phyloP scores from a whole-genome alignment of 2,797 vertebrate genomes.

The Onychomys leucogaster region DNA sequence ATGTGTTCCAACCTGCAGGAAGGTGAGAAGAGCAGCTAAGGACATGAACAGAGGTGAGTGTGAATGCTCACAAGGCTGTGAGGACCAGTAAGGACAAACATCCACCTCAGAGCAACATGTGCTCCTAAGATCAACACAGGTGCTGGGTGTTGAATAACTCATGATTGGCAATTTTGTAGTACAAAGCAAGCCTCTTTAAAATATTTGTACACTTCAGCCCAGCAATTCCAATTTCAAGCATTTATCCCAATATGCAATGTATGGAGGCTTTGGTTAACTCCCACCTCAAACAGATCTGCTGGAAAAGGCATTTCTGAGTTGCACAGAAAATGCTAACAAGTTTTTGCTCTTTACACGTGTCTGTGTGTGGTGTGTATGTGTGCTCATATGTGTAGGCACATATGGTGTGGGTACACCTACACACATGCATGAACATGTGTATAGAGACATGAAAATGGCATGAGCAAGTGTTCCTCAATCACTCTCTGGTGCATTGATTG shows the following conservation, averaged over 20 bases:
- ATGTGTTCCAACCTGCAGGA: background rate
- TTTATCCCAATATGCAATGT: background rate
- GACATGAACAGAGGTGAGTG: background rate
- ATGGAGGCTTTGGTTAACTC: background rate
- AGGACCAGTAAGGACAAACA: background rate
- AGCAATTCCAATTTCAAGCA: constrained; percentile 35
- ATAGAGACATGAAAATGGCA: no score
- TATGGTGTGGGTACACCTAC: background rate
- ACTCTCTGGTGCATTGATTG: no score
- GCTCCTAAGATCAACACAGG: background rate
- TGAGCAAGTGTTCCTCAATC: no score
- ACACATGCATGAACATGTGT: background rate
- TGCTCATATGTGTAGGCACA: background rate
- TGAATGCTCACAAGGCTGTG: background rate
- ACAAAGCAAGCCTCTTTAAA: constrained; percentile 49
- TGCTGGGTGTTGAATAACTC: constrained; percentile 26
- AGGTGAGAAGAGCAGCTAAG: background rate
- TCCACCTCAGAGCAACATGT: background rate
- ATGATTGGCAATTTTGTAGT: background rate
- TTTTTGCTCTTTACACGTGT: background rate
- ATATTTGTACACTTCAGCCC: constrained; percentile 42
- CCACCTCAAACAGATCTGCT: background rate
- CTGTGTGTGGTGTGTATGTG: background rate
- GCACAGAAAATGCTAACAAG: background rate
- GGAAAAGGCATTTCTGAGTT: background rate